Evolutionary conservation across 2,888 invertebrate genomes (phyloP), one percentile per base, ranked within the genome.

Genomic region (Blastobasis lacticolella): DNA sequence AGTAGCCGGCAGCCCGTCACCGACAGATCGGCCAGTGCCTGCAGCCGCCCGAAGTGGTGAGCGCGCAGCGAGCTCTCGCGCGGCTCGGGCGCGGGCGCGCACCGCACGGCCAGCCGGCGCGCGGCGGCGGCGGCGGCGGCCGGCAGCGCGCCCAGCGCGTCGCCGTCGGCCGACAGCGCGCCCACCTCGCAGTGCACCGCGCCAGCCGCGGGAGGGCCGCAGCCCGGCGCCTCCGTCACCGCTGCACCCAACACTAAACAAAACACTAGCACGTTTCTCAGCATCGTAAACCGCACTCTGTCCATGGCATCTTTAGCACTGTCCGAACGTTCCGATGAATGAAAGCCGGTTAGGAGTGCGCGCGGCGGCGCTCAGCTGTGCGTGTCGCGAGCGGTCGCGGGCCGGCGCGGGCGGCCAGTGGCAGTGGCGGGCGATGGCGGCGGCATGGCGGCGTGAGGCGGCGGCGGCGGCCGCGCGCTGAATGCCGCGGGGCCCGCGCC

Each of bases 1-100:
- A 94, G 89, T 59, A 96, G 85, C 79, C 96, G 96, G 86, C 96
- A 96, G 68, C 92, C 91, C 64, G 91, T 91, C 63, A 97, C 88
- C 60, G 91, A 89, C 63, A 97, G 89, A 70, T 94, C 94, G 64
- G 94, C 93, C 60, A 97, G 89, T 68, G 94, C 93, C 75, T 92
- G 92, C 62, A 96, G 89, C 54, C 92, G 90, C 53, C 91, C 91
- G 83, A 95, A 94, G 63, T 92, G 92, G 62, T 93, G 93, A 49
- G 91, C 90, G 49, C 92, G 90, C 66, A 96, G 84, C 54, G 92
- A 90, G 87, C 95, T 95, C 88, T 95, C 95, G 54, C 69, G 66
- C 52, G 69, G 73, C 23, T 1, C 23, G 23, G 23, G 23, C 54
- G 70, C 71, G 64, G 78, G 69, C 75, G 91, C 92, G 86, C 96